Base-by-base conservation (phyloP, 2,888 invertebrate species). In the Ptilodon capucinus region DNA sequence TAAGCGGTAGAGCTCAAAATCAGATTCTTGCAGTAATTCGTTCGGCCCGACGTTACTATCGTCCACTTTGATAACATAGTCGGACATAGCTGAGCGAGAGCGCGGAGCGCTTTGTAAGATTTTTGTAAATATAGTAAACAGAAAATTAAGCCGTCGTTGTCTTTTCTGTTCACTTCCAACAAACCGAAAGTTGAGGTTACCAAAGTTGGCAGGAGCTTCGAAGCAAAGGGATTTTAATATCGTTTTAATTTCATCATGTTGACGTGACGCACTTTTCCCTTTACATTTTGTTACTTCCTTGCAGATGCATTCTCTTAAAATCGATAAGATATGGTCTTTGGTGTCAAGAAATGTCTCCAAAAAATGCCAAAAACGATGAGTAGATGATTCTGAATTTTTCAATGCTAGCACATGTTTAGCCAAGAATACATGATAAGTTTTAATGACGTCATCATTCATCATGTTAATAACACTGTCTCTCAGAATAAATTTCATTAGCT, bases 131-230 rank as follows among this genome's bases (percentile, higher is more conserved):
- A 18, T 32, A 11, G 35, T 40, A 21, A 49, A 54, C 11, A 63
- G n/a, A 13, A 55, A 47, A 9, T 43, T 18, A 6, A 58, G 42
- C 11, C 42, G 53, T 16, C 40, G 44, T 28, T 39, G 43, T 9
- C 39, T 46, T 38, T 55, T 61, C 14, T 34, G 34, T 5, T 45
- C 46, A n/a, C 17, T 48, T 7, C 59, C 53, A 36, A 28, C 23
- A 43, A 60, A 39, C 25, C 32, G 8, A 44, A 60, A 60, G 17
- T 42, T 32, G 2, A 50, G 30, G 35, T 60, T 63, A 1, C 63
- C 60, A 36, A 63, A 63, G 44, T 35, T 35, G 2, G 39, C 1
- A 4, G 60, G 63, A 36, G 60, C 43, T 48, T 58, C 54, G 40
- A 63, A 54, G 21, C 6, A 9, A 11, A 46, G 34, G 9, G 44